Base-by-base conservation (phyloP, 2,888 invertebrate species). In the Chaetoderma sp. region DNA sequence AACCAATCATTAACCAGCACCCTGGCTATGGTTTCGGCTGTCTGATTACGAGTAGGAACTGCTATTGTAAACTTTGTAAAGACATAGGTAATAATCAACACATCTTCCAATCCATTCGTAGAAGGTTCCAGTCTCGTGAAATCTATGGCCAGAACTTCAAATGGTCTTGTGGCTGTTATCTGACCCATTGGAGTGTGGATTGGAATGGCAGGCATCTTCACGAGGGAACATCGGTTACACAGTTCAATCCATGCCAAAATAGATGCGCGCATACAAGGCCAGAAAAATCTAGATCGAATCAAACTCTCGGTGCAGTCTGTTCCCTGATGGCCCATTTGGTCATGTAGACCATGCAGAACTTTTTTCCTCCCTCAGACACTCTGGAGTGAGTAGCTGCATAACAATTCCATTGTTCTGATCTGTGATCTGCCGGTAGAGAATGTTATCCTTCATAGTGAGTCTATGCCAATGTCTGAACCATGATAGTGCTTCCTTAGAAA, bases 41-140 rank as follows among this genome's bases (percentile, higher is more conserved):
- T 67, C 56, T 71, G 71, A 50, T 71, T 55, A 28, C 54, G 58
- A 21, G 69, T 69, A 13, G 69, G 62, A n/a, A 71, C 49, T 13
- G 69, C 67, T 21, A 60, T 39, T 13, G 66, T 68, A 47, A 61
- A 65, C 55, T 68, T 67, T 21, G 61, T 56, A 56, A 64, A 71
- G 0, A 63, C 52, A 25, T 69, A 63, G 0, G 68, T 67, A 32
- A 65, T 60, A 30, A 68, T 65, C 6, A 68, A 27, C 5, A 70
- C 70, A 42, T 68, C 63, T 47, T 70, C 70, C 6, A 49, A 2
- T 25, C 71, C 71, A 49, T 25, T 58, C n/a, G 28, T 33, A 21
- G 65, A 54, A 33, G 36, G 60, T 28, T 71, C 71, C 28, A 71
- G 50, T 13, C 61, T 6, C 3, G 66, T 63, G 44, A 71, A 71